phyloP scores from a whole-genome alignment of 2,113 vertebrate species.

The Sturnus vulgaris region DNA sequence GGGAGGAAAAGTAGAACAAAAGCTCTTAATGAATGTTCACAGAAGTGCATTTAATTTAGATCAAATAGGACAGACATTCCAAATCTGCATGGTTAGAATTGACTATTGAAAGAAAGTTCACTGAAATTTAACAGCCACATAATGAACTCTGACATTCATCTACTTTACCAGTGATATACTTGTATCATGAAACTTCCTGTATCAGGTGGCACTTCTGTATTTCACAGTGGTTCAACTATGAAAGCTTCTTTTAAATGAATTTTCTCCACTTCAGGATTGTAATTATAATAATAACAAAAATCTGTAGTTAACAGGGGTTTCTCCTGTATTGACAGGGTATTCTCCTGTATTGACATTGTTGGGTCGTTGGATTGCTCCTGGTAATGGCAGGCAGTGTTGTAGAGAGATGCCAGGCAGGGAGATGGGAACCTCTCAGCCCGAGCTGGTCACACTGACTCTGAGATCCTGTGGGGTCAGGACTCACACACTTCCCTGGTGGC shows the following conservation, averaged over 20 bases:
- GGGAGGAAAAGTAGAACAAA: background rate
- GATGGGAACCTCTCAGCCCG: background rate
- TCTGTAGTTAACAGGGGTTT: background rate
- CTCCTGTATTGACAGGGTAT: background rate
- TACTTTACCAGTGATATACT: background rate
- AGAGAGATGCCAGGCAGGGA: background rate
- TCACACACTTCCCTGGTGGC: background rate
- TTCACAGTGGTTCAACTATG: background rate
- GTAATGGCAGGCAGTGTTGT: background rate
- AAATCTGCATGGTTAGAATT: background rate
- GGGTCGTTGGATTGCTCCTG: background rate
- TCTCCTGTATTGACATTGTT: background rate
- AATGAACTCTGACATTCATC: background rate
- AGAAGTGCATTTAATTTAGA: conserved; percentile 32
- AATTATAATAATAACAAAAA: background rate
- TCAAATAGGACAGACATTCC: background rate
- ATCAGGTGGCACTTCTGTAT: background rate
- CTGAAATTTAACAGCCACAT: background rate
- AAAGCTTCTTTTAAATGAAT: background rate
- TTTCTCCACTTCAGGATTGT: background rate
- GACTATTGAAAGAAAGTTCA: background rate
- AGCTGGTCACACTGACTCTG: background rate
- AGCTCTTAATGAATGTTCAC: conserved; percentile 14
- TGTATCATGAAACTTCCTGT: background rate
- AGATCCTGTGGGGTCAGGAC: background rate